These are phyloP conservation scores for Eretmodus cyanostictus DNA, from an alignment of 2,113 vertebrate species.

Conservation along the genomic window DNA sequence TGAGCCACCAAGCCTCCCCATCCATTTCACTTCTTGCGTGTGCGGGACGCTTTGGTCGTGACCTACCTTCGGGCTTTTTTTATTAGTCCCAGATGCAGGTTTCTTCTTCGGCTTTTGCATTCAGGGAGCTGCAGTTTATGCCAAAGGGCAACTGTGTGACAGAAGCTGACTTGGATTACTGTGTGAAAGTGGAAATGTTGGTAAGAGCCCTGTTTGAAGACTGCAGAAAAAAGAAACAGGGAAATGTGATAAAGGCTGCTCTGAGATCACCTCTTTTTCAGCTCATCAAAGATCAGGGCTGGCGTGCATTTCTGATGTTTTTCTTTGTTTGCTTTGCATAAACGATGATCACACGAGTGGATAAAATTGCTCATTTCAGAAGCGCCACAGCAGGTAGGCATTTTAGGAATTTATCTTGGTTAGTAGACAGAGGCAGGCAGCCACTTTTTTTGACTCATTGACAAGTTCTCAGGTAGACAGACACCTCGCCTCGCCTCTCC, in stretches of 20 bases:
- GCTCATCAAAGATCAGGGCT: not conserved
- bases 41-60: slow-evolving; percentile 26
- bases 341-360: not conserved
- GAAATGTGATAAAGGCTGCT: not conserved
- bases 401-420: not conserved
- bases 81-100: slow-evolving; percentile 41
- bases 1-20: slow-evolving; percentile 44
- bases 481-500: not conserved
- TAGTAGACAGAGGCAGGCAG: not conserved
- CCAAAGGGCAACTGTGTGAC: slow-evolving; percentile 20
- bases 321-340: not conserved
- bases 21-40: slow-evolving; percentile 28
- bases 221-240: not conserved
- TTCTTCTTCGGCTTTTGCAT: slow-evolving; percentile 5
- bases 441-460: slow-evolving; percentile 19
- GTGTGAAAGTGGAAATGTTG: slow-evolving; percentile 2
- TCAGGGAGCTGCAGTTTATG: slow-evolving; percentile 1
- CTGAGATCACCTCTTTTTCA: not conserved
- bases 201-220: not conserved
- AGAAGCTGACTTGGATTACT: slow-evolving; percentile 6
- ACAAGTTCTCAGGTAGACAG: slow-evolving; percentile 34
- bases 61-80: slow-evolving; percentile 39
- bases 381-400: not conserved
- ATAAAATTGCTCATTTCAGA: not conserved
- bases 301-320: not conserved